Percentiles rank a stretch among this genome's conserved stretches.
These are phyloP conservation scores for Psittacara wagleri DNA, from an alignment of 2,113 vertebrate species.

Conservation along the genomic window DNA sequence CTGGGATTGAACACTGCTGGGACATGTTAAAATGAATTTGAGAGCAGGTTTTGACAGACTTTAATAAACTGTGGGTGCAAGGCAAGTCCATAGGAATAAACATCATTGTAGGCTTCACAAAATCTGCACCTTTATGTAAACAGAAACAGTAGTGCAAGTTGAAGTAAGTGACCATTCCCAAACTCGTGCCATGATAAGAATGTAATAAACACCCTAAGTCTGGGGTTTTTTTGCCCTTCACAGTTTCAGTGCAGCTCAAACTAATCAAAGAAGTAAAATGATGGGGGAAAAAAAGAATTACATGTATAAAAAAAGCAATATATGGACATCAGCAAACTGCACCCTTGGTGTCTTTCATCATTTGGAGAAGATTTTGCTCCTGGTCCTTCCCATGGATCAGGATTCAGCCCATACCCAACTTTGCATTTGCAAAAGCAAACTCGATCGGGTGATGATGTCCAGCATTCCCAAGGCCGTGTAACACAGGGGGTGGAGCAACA, in stretches of 20 bases:
- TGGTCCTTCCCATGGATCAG: not conserved
- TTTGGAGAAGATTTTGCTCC: not conserved
- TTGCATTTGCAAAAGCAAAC: not conserved
- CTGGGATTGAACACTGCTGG: not conserved
- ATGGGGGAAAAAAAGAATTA: not conserved
- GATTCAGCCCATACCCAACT: no score
- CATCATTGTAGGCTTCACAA: not conserved
- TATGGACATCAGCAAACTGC: not conserved
- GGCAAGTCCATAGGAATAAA: not conserved
- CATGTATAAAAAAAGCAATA: not conserved
- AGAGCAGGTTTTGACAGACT: not conserved
- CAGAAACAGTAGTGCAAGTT: not conserved
- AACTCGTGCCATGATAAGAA: fast-evolving
- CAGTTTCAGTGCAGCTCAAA: not conserved
- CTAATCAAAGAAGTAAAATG: not conserved
- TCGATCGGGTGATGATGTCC: fast-evolving
- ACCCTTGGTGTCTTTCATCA: not conserved
- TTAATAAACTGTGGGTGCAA: not conserved
- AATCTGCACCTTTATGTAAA: not conserved
- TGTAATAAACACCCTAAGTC: not conserved
- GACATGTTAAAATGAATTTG: not conserved
- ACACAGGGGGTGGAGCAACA: fast-evolving
- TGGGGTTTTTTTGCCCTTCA: not conserved
- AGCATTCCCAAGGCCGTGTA: fast-evolving
- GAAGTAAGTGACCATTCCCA: not conserved